Conservation (phyloP, 2,888 invertebrate species). For the Brachypalpus laphriformis region DNA sequence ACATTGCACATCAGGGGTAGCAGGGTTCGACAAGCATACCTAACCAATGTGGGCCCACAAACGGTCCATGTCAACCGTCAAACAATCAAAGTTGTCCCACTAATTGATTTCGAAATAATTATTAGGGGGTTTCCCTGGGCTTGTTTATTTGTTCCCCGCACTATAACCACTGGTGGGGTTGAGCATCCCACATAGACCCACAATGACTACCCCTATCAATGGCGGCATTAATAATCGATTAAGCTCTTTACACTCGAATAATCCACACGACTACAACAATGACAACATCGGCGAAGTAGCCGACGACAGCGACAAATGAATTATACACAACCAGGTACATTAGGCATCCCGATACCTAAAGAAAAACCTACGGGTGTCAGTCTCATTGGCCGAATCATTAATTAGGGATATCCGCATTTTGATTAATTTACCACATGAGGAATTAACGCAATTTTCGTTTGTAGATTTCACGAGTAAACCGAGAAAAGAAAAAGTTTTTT, state of each 20-base stretch:
- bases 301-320: constrained; percentile 71
- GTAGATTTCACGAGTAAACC: constrained; percentile 6
- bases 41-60: not conserved
- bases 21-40: constrained; percentile 1
- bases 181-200: constrained; percentile 5
- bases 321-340: constrained; percentile 67
- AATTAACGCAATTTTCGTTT: constrained; percentile 56
- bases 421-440: constrained; percentile 67
- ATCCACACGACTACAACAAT: constrained; percentile 60
- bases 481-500: constrained; percentile 12
- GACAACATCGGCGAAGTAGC: constrained; percentile 47
- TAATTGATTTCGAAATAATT: constrained; percentile 72
- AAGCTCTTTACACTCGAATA: constrained; percentile 73
- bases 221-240: constrained; percentile 73
- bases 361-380: constrained; percentile 61
- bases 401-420: constrained; percentile 64
- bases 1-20: not conserved
- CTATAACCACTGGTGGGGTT: constrained; percentile 16
- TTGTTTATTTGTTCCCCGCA: constrained; percentile 31
- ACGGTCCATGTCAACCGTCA: constrained; percentile 50
- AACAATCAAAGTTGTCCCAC: constrained; percentile 63
- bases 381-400: constrained; percentile 69
- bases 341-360: constrained; percentile 16
- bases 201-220: constrained; percentile 57
- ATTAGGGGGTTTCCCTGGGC: constrained; percentile 7